Percentiles rank a stretch among this genome's conserved stretches.
These are phyloP conservation scores for Brachyptera putata DNA, from an alignment of 2,888 invertebrate species.

Conservation along the genomic window DNA sequence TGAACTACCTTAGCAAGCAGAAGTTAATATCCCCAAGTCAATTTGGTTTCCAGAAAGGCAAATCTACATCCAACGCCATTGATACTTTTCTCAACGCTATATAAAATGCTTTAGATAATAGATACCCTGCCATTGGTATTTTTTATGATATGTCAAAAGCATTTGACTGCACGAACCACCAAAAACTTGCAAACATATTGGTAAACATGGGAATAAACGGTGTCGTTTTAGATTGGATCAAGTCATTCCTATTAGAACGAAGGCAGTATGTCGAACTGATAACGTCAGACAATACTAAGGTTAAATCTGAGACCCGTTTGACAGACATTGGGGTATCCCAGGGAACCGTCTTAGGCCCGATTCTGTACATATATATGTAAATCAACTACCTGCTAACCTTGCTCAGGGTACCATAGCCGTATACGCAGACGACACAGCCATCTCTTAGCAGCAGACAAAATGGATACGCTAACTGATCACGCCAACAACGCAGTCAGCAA, in stretches of 20 bases:
- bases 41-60: constrained; percentile 15
- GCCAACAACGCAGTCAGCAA: neutral
- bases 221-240: neutral
- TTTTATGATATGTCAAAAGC: constrained; percentile 5
- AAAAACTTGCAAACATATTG: neutral
- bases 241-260: neutral
- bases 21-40: neutral
- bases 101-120: neutral
- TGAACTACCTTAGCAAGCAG: constrained; percentile 1
- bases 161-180: neutral
- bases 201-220: neutral
- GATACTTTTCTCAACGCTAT: neutral
- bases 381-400: neutral
- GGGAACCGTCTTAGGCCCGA: neutral
- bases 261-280: neutral
- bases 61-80: constrained; percentile 18
- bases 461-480: neutral
- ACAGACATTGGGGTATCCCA: neutral
- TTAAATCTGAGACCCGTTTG: neutral
- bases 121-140: neutral
- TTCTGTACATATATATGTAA: neutral
- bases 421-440: neutral
- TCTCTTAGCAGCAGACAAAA: neutral
- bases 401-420: neutral
- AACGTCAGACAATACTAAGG: neutral